Base-by-base conservation (phyloP, 2,888 invertebrate species). In the Drosophila pseudotalamancana region DNA sequence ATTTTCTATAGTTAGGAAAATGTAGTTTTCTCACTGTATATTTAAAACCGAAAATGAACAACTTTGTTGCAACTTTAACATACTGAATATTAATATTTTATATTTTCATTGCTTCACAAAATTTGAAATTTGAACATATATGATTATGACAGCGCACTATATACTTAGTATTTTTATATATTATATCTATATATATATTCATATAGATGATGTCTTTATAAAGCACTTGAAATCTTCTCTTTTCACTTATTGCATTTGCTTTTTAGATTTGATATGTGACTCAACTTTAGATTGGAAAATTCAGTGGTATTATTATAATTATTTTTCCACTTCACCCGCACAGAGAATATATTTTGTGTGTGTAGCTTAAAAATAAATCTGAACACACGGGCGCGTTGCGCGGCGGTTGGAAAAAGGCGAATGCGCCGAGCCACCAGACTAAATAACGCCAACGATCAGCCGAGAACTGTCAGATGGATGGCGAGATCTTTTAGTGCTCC, bases 291-390 rank as follows among this genome's bases (percentile, higher is more conserved):
- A 1, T 45, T 45, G 32, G 32, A 64, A 62, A 51, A 56, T 6
- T 29, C 21, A 32, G 31, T 53, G 5, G 23, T 39, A 37, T 32
- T 42, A 12, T 21, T 46, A 29, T 48, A 14, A 18, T 23, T 43
- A 57, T 63, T 27, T 29, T 45, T 5, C 19, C 34, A 46, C 35
- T 71, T 75, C 62, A 45, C 73, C 71, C 78, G 71, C 63, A 64
- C 68, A 53, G 46, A 69, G 51, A 54, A 53, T 62, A 71, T 11
- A 61, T 71, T 77, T 69, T 77, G 53, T 72, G 61, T 66, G 60
- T 64, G 64, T 62, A 80, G 65, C 72, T 80, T 80, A 82, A 70
- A 82, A 82, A 82, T 82, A 82, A 82, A 81, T 76, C 85, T 81
- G 69, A 84, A 78, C 81, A 76, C 72, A 84, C 81, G 81, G 50